Evolutionary conservation across 1,140 invertebrate species (phyloP).

Genomic region (Diachasma alloeum): DNA sequence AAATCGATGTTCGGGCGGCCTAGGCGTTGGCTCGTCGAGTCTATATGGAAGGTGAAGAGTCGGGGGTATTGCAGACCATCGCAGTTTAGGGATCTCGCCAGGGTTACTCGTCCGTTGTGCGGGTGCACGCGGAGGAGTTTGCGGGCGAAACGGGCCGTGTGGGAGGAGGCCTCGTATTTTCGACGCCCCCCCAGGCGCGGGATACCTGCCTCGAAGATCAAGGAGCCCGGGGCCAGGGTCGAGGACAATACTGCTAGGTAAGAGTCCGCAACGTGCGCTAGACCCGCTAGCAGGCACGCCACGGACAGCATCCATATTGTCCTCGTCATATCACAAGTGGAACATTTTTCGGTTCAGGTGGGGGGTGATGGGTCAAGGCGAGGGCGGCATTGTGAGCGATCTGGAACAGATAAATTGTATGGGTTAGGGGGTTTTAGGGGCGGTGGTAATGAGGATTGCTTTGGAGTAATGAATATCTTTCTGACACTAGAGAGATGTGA

Average conservation of each 20-base stretch:
- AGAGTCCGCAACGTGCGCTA: conserved; percentile 41
- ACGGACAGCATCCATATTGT: conserved; percentile 49
- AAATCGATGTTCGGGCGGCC: conserved; percentile 78
- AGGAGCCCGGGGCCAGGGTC: conserved; percentile 70
- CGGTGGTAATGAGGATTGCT: no score
- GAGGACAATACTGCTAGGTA: conserved; percentile 80
- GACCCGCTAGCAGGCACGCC: conserved; percentile 31
- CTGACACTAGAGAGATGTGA: no score
- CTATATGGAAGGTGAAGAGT: conserved; percentile 85
- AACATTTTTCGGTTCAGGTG: background rate
- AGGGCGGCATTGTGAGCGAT: background rate
- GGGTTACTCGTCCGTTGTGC: conserved; percentile 76
- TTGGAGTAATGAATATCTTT: no score
- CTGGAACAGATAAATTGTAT: no score
- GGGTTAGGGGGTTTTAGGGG: no score
- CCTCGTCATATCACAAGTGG: conserved; percentile 41
- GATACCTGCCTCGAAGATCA: conserved; percentile 84
- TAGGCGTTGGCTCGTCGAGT: conserved; percentile 81
- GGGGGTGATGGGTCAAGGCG: background rate
- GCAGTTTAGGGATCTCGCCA: conserved; percentile 78
- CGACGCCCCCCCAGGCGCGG: conserved; percentile 77
- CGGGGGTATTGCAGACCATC: conserved; percentile 83
- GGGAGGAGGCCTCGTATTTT: conserved; percentile 78
- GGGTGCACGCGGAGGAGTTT: conserved; percentile 79
- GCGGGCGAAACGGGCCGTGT: conserved; percentile 83